Conservation (phyloP, 2,797 vertebrate species). For the Chelmon rostratus region DNA sequence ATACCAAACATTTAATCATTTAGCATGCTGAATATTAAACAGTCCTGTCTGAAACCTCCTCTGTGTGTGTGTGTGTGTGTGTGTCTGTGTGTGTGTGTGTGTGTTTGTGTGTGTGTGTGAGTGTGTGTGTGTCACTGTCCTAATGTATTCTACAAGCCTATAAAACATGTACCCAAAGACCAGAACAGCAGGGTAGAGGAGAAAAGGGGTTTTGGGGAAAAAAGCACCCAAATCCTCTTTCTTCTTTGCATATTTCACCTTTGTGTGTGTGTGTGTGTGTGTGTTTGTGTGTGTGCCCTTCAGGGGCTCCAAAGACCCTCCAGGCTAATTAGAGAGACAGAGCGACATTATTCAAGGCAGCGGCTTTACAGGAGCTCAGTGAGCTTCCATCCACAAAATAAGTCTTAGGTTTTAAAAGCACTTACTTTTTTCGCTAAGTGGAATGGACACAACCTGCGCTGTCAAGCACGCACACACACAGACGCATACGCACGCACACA, state of each 20-base stretch:
- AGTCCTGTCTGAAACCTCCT: slow-evolving; percentile 55
- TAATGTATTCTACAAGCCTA: slow-evolving; percentile 67
- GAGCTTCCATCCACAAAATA: slow-evolving; percentile 50
- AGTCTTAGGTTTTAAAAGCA: slow-evolving; percentile 53
- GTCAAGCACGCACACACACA: slow-evolving; percentile 16
- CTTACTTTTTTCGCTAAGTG: slow-evolving; percentile 43
- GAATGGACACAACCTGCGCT: slow-evolving; percentile 37
- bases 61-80: slow-evolving; percentile 30
- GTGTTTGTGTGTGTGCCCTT: slow-evolving; percentile 32
- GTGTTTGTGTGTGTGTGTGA: slow-evolving; percentile 38
- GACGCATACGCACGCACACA: slow-evolving; percentile 11
- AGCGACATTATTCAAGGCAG: slow-evolving; percentile 52
- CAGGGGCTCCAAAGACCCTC: slow-evolving; percentile 51
- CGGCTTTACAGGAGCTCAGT: slow-evolving; percentile 49
- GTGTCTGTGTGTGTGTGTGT: slow-evolving; percentile 35
- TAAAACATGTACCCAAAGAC: slow-evolving; percentile 64
- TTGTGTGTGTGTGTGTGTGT: slow-evolving; percentile 19
- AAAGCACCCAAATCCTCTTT: slow-evolving; percentile 52
- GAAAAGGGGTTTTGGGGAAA: slow-evolving; percentile 38
- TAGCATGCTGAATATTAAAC: slow-evolving; percentile 78
- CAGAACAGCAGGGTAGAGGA: slow-evolving; percentile 65
- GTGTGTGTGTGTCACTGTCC: slow-evolving; percentile 34
- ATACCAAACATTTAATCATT: slow-evolving; percentile 77
- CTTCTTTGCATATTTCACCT: slow-evolving; percentile 48
- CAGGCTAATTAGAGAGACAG: slow-evolving; percentile 68